These are phyloP conservation scores for Otolemur crassicaudatus DNA, from an alignment of 2,797 vertebrate species.

Conservation along the genomic window DNA sequence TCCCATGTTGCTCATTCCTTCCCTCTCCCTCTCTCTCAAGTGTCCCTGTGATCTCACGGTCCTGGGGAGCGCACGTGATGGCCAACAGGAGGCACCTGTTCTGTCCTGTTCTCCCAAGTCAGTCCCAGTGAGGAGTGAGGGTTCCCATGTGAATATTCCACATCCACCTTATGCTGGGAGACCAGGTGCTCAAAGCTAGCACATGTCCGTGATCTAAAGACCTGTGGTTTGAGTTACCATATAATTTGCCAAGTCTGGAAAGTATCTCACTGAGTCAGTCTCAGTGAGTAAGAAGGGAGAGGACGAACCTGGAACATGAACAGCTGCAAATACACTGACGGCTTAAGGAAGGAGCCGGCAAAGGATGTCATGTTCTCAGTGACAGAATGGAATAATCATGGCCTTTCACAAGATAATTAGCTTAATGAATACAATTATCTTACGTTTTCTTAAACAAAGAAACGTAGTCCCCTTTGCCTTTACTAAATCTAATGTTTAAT, in stretches of 20 bases:
- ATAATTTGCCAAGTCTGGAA: background rate
- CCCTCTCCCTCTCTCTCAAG: background rate
- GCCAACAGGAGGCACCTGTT: background rate
- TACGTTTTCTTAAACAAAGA: background rate
- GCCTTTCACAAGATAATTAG: background rate
- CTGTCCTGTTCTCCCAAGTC: background rate
- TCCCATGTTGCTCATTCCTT: background rate
- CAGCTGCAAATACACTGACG: background rate
- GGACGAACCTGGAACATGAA: background rate
- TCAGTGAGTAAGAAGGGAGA: background rate
- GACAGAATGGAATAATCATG: background rate
- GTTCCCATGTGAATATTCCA: background rate
- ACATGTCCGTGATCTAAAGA: background rate
- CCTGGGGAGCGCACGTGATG: background rate
- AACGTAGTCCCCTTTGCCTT: background rate
- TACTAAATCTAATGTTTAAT: background rate
- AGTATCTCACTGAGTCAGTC: background rate
- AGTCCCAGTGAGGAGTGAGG: background rate
- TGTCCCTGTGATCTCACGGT: background rate
- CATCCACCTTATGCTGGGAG: background rate
- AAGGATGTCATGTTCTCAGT: background rate
- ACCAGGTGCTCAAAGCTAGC: background rate
- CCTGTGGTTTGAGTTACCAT: no score
- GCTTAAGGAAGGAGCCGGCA: background rate
- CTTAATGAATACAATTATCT: background rate